These are phyloP conservation scores for Cataglyphis altisquamis DNA, from an alignment of 2,888 invertebrate species.

Conservation along the genomic window DNA sequence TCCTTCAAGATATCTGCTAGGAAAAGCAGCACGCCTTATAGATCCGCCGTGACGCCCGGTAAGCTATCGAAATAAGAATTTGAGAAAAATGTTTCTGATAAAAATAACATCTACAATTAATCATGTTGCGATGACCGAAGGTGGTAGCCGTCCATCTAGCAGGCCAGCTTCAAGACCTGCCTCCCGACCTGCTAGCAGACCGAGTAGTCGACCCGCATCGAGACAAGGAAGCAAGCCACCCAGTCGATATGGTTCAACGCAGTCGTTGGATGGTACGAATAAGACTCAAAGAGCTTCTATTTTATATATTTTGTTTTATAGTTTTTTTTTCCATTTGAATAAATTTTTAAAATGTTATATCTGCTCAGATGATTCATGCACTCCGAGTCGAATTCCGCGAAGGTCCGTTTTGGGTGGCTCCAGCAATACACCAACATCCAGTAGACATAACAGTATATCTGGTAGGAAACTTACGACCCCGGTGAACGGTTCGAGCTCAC, in stretches of 20 bases:
- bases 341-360: not conserved
- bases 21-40: slow-evolving; percentile 89
- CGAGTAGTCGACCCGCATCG: slow-evolving; percentile 94
- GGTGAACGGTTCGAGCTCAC: slow-evolving; percentile 88
- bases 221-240: slow-evolving; percentile 96
- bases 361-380: slow-evolving; percentile 89
- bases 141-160: slow-evolving; percentile 88
- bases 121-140: slow-evolving; percentile 79
- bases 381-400: slow-evolving; percentile 93
- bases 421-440: slow-evolving; percentile 88
- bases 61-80: slow-evolving; percentile 32
- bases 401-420: slow-evolving; percentile 89
- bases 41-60: slow-evolving; percentile 92
- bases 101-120: slow-evolving; percentile 2
- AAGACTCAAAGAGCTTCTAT: slow-evolving; percentile 57
- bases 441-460: slow-evolving; percentile 88
- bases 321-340: not conserved
- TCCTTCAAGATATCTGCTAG: slow-evolving; percentile 91
- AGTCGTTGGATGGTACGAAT: slow-evolving; percentile 96
- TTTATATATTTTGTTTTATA: not conserved
- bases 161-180: slow-evolving; percentile 92
- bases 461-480: slow-evolving; percentile 88
- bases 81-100: not conserved
- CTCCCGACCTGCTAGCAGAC: slow-evolving; percentile 90
- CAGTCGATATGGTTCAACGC: slow-evolving; percentile 96